Evolutionary conservation across 2,888 invertebrate genomes (phyloP), one percentile per base, ranked within the genome.

Genomic region (Seladonia tumulorum): DNA sequence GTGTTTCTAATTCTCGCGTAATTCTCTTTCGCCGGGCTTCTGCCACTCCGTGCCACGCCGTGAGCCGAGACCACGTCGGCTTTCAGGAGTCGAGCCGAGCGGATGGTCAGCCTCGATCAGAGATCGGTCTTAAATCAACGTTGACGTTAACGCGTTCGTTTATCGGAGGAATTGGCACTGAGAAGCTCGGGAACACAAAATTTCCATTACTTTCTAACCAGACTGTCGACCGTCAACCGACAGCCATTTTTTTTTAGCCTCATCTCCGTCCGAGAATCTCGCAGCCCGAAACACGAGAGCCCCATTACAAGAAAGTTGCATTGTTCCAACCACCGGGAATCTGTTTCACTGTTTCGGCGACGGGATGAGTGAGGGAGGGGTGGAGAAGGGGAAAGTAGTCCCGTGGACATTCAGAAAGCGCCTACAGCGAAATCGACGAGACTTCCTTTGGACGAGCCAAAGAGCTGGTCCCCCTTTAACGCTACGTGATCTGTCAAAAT

Each of bases 1-100:
- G 82, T 35, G 77, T 84, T 84, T 84, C 84, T 84, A 84, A 84
- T 84, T 84, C 77, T 82, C 82, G 77, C 70, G 83, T 77, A 63
- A 63, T 84, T 84, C 82, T 60, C 77, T 84, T 77, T 82, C 83
- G 77, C 74, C 70, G 60, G 60, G 49, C 63, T 60, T 8, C 39
- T 60, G 12, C 39, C 63, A 29, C 29, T 10, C 12, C 57, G 4
- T 12, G 57, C 53, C 53, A 53, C 22, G n/a, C 22, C 53, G 53
- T 22, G 3, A 10, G 53, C 3, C 22, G 10, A n/a, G 3, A 45
- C 45, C 53, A 10, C 8, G 25, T 10, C 47, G 60, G 60, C 68
- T 80, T 75, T 70, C 76, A 53, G 72, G 49, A 76, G 66, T n/a
- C 39, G 63, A 63, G 63, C 18, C 63, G 18, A 35, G 18, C 29